These are phyloP conservation scores for Crotalus horridus DNA, from an alignment of 2,113 vertebrate species.

Conservation along the genomic window DNA sequence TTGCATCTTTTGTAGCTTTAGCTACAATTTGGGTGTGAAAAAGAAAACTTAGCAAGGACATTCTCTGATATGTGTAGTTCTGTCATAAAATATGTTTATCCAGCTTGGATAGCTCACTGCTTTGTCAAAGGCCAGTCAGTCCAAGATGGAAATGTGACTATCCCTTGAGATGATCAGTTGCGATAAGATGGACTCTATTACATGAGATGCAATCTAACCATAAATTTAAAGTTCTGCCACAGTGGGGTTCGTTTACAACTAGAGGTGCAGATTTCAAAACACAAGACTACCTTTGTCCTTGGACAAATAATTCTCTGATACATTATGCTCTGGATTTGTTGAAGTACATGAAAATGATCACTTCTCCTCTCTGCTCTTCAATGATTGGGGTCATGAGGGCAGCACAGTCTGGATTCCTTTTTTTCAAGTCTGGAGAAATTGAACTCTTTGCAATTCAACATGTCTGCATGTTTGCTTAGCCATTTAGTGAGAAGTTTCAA, in stretches of 20 bases:
- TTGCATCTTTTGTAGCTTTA: background rate
- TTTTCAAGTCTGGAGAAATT: background rate
- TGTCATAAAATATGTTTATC: constrained; percentile 8
- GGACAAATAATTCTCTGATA: background rate
- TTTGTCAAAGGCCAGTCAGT: background rate
- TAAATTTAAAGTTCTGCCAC: background rate
- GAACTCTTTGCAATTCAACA: background rate
- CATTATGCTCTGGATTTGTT: background rate
- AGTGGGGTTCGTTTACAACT: background rate
- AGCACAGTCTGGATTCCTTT: background rate
- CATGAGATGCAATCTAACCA: background rate
- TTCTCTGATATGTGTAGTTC: background rate
- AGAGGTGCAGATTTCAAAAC: background rate
- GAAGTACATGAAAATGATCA: background rate
- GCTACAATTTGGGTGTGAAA: background rate
- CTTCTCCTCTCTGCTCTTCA: background rate
- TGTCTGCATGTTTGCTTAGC: background rate
- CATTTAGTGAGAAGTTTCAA: constrained; percentile 12
- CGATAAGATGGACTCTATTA: background rate
- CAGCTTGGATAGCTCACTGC: background rate
- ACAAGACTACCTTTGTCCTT: background rate
- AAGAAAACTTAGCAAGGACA: background rate
- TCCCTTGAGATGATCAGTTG: background rate
- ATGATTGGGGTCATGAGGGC: background rate
- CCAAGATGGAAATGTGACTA: background rate